A percentile compares a stretch with the other conserved stretches of the same genome.
Conservation (phyloP, 2,888 invertebrate species). For the Dynastes maya region DNA sequence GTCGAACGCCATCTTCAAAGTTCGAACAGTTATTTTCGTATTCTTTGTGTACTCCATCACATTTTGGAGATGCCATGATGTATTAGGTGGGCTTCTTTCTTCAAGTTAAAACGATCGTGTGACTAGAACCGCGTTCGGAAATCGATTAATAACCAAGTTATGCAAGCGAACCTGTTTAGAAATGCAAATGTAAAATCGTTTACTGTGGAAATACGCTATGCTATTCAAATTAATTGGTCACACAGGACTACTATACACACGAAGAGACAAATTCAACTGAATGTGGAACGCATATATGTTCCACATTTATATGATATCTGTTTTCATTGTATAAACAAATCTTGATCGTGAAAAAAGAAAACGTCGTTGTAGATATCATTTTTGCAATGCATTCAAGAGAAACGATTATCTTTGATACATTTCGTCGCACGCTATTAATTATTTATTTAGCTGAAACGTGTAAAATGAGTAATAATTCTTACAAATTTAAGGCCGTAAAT, state of each 20-base stretch:
- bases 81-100: too few relatives aligned
- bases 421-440: conserved; percentile 16
- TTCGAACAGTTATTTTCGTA: background rate
- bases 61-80: too few relatives aligned
- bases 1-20: background rate
- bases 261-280: background rate
- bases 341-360: background rate
- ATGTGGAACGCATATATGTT: background rate
- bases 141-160: too few relatives aligned
- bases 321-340: background rate
- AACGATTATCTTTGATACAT: conserved; percentile 23
- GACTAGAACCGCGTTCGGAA: too few relatives aligned
- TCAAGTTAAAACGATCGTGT: too few relatives aligned
- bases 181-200: too few relatives aligned
- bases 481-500: background rate
- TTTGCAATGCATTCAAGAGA: background rate
- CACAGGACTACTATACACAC: too few relatives aligned
- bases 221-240: too few relatives aligned
- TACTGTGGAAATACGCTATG: too few relatives aligned
- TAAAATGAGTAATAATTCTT: background rate
- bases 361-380: background rate
- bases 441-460: background rate
- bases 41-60: background rate
- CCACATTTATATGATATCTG: background rate
- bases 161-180: too few relatives aligned